phyloP scores from a whole-genome alignment of 2,888 invertebrate species.

The Polymixis lichenea region DNA sequence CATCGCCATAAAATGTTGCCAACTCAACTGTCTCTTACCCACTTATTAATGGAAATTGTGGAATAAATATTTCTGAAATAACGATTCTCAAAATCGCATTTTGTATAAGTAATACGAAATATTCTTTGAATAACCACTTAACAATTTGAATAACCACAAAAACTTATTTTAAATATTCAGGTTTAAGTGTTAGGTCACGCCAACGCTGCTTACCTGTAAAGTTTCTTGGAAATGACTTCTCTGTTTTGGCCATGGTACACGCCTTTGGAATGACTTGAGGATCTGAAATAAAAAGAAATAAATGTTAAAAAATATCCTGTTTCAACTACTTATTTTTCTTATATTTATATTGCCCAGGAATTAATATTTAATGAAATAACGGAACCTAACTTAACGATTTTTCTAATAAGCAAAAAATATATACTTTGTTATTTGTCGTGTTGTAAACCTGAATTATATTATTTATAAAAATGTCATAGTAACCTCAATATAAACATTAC shows the following conservation, averaged over 20 bases:
- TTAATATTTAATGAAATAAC: not conserved
- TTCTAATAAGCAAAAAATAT: not conserved
- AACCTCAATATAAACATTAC: constrained; percentile 68
- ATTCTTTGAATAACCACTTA: too few species aligned
- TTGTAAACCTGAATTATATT: constrained; percentile 17
- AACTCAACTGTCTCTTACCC: constrained; percentile 40
- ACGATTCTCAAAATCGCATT: not conserved
- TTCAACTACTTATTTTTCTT: not conserved
- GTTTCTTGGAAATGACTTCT: constrained; percentile 89
- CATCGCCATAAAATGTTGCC: constrained; percentile 63
- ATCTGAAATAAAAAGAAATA: constrained; percentile 79
- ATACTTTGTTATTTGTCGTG: not conserved
- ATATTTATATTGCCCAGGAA: not conserved
- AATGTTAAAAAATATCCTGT: not conserved
- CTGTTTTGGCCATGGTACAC: constrained; percentile 86
- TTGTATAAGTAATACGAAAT: not conserved
- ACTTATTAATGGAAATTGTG: constrained; percentile 2
- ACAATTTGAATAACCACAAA: constrained; percentile 5
- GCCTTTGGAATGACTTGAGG: constrained; percentile 79
- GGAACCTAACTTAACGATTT: not conserved
- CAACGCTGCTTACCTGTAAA: constrained; percentile 83
- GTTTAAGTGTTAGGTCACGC: constrained; percentile 19
- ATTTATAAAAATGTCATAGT: constrained; percentile 64
- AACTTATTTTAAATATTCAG: constrained; percentile 17
- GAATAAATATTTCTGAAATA: constrained; percentile 13